These are phyloP conservation scores for Calliopum simillimum DNA, from an alignment of 2,888 invertebrate genomes.

Conservation along the genomic window DNA sequence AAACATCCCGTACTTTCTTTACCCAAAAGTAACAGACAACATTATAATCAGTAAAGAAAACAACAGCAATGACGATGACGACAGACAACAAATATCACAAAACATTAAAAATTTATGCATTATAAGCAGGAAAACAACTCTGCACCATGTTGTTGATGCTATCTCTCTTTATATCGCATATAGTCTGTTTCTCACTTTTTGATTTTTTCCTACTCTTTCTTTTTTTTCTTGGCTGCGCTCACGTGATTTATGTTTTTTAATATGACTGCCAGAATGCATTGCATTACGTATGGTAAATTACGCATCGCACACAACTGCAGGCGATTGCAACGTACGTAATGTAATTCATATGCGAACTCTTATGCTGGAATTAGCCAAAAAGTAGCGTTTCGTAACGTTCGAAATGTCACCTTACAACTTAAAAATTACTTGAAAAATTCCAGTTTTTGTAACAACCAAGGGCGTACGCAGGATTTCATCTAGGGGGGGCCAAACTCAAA, in stretches of 20 bases:
- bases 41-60: neutral
- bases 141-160: neutral
- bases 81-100: constrained; percentile 1
- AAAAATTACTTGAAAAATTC: no score
- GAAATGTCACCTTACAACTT: no score
- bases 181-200: no score
- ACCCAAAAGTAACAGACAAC: neutral
- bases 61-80: neutral
- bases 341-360: neutral
- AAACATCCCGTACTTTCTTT: neutral
- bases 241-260: constrained; percentile 21
- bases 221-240: neutral
- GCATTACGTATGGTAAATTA: constrained; percentile 4
- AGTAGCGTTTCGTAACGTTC: no score
- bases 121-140: constrained; percentile 24
- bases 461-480: no score
- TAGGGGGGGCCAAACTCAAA: no score
- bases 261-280: constrained; percentile 12
- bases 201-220: neutral
- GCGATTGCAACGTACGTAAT: neutral
- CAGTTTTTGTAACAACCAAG: no score
- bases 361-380: neutral
- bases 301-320: neutral
- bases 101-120: constrained; percentile 21
- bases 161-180: no score